Conservation (phyloP, 2,113 vertebrate species). For the Callochromis pleurospilus region DNA sequence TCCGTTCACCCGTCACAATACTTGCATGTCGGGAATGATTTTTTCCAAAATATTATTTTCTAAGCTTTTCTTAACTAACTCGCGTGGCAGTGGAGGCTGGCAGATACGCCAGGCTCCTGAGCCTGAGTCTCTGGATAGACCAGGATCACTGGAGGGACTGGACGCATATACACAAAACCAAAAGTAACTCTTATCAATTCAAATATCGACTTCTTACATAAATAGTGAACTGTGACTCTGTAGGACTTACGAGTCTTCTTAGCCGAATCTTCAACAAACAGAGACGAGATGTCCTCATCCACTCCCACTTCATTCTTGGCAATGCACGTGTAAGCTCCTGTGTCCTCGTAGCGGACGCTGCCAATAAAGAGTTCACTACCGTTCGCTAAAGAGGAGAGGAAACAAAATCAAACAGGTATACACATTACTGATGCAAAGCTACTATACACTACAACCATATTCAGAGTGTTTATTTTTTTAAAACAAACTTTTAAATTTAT, state of each 20-base stretch:
- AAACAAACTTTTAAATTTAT: background rate
- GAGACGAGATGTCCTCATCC: constrained; percentile 94
- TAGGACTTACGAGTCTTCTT: constrained; percentile 88
- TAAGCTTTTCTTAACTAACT: background rate
- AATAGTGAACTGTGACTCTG: background rate
- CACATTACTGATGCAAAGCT: background rate
- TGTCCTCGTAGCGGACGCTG: constrained; percentile 94
- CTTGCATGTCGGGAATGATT: background rate
- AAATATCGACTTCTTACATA: background rate
- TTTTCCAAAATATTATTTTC: background rate
- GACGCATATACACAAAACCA: too few relatives aligned
- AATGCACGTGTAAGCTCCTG: constrained; percentile 95
- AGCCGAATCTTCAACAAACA: constrained; percentile 93
- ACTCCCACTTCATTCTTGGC: constrained; percentile 96
- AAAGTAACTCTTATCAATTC: background rate
- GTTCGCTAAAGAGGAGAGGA: constrained; percentile 73
- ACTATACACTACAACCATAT: background rate
- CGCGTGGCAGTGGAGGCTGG: too few relatives aligned
- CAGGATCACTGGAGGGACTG: too few relatives aligned
- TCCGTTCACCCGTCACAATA: background rate
- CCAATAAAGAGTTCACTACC: constrained; percentile 87
- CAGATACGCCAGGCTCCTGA: too few relatives aligned
- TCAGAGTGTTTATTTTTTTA: background rate
- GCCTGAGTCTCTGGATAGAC: too few relatives aligned
- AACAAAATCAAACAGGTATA: background rate